Evolutionary conservation across 1,140 invertebrate genomes (phyloP).

Genomic region (Hycleus phaleratus): DNA sequence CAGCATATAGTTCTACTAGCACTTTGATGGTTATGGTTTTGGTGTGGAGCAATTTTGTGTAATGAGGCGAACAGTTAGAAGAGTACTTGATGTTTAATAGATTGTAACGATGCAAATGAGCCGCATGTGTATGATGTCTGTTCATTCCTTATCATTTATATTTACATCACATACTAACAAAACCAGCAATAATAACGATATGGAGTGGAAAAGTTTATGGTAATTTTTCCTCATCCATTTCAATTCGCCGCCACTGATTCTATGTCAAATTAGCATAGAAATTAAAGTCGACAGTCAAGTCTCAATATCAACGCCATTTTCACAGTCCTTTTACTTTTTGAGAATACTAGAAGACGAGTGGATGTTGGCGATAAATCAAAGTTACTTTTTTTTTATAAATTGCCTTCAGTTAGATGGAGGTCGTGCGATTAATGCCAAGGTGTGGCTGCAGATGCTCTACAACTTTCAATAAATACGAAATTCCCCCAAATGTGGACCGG

Average conservation of each 20-base stretch:
- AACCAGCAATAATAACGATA: no score
- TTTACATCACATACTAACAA: no score
- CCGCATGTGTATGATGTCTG: not conserved
- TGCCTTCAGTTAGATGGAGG: constrained; percentile 11
- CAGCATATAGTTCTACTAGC: no score
- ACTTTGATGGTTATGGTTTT: constrained; percentile 1
- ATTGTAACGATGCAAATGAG: constrained; percentile 2
- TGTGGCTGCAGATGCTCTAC: constrained; percentile 6
- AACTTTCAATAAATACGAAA: constrained; percentile 14
- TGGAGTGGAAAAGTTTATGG: no score
- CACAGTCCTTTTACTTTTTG: no score
- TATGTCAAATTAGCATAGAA: no score
- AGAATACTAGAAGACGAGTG: no score
- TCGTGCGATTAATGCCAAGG: constrained; percentile 7
- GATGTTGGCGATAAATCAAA: constrained; percentile 9
- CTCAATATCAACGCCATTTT: no score
- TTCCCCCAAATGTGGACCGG: not conserved
- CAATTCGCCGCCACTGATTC: no score
- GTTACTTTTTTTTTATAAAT: constrained; percentile 1
- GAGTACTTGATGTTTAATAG: not conserved
- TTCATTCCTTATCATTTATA: not conserved
- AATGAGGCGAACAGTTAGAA: not conserved
- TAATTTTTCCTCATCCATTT: no score
- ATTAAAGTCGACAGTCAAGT: no score
- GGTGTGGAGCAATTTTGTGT: not conserved